These are phyloP conservation scores for Brenthis hecate DNA, from an alignment of 2,888 invertebrate genomes.

Conservation along the genomic window DNA sequence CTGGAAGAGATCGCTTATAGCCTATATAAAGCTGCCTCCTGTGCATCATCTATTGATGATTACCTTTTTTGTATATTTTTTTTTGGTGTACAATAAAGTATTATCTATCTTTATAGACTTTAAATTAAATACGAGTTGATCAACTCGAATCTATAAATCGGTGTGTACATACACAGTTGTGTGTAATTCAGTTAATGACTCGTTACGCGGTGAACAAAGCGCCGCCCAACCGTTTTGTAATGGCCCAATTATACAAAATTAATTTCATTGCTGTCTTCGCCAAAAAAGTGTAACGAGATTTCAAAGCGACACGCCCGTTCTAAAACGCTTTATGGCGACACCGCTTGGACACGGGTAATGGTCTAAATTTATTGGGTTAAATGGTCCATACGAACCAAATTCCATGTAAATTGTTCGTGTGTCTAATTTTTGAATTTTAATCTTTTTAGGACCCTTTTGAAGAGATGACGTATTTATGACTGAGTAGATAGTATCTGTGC, in stretches of 20 bases:
- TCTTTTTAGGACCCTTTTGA: not conserved
- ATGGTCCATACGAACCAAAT: slow-evolving; percentile 70
- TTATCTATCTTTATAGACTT: no score
- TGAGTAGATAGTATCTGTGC: no score
- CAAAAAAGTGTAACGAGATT: slow-evolving; percentile 69
- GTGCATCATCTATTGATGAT: no score
- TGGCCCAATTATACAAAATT: slow-evolving; percentile 66
- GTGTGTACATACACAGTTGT: slow-evolving; percentile 19
- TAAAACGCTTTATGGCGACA: slow-evolving; percentile 69
- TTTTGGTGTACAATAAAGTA: no score
- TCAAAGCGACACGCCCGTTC: slow-evolving; percentile 65
- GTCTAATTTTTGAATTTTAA: slow-evolving; percentile 64
- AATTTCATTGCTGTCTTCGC: slow-evolving; percentile 68
- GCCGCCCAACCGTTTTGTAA: slow-evolving; percentile 51
- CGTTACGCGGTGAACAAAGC: slow-evolving; percentile 32
- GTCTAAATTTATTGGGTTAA: slow-evolving; percentile 79
- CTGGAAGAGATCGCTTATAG: no score
- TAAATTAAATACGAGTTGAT: not conserved
- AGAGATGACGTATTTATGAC: no score
- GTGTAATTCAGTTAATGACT: slow-evolving; percentile 40
- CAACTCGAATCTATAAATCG: slow-evolving; percentile 16
- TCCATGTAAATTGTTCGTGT: slow-evolving; percentile 70
- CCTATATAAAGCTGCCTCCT: no score
- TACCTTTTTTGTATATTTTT: no score
- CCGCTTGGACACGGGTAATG: slow-evolving; percentile 74